Evolutionary conservation across 2,888 invertebrate genomes (phyloP).

Genomic region (Tipula unca): DNA sequence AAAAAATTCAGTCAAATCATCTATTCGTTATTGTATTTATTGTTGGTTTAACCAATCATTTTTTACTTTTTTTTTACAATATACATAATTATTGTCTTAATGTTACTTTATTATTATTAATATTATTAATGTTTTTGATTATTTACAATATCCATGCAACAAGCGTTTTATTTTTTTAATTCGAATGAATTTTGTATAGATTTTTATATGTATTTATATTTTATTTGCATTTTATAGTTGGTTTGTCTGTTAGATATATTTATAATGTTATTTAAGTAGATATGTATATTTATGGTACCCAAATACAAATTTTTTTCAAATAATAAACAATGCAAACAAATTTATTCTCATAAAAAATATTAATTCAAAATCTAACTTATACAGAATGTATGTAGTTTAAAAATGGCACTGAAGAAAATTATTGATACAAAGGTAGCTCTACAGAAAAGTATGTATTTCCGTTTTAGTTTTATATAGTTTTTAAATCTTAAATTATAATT

Average conservation of each 20-base stretch:
- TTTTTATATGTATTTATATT: background rate
- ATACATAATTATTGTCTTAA: slow-evolving; percentile 19
- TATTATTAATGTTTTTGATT: background rate
- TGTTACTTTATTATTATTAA: slow-evolving; percentile 17
- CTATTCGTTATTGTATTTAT: background rate
- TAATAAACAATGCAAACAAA: background rate
- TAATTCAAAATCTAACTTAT: background rate
- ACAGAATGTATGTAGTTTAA: background rate
- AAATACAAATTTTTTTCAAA: background rate
- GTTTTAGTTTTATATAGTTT: background rate
- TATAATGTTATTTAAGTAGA: background rate
- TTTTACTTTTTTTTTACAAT: slow-evolving; percentile 19
- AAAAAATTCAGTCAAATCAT: background rate
- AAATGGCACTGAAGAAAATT: slow-evolving; percentile 16
- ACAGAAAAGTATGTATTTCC: background rate
- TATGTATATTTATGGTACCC: background rate
- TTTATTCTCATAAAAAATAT: background rate
- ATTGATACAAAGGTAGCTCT: background rate
- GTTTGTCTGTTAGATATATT: background rate
- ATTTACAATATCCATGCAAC: slow-evolving; percentile 19
- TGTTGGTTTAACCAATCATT: background rate
- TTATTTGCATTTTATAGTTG: background rate
- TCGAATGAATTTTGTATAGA: background rate
- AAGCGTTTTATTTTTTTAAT: slow-evolving; percentile 18
- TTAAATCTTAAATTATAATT: slow-evolving; percentile 15